Conservation (phyloP, 1,140 invertebrate genomes). For the Chlorops oryzae region DNA sequence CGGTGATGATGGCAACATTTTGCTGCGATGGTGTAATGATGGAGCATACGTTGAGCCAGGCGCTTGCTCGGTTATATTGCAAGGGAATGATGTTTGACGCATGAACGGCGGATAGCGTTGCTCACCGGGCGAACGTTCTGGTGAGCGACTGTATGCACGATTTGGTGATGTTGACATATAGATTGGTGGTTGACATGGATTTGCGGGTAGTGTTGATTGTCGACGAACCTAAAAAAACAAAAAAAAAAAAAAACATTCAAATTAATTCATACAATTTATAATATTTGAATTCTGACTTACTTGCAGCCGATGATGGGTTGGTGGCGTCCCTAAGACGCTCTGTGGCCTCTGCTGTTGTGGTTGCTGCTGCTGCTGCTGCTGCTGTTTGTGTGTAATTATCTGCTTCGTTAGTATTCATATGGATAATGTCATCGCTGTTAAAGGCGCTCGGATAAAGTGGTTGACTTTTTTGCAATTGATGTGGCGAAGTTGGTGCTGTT, state of each 20-base stretch:
- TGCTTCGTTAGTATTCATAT: conserved; percentile 38
- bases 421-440: conserved; percentile 43
- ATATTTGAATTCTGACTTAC: too few relatives aligned
- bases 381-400: conserved; percentile 30
- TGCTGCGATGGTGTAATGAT: conserved; percentile 23
- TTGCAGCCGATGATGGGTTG: conserved; percentile 35
- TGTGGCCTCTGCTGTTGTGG: conserved; percentile 20
- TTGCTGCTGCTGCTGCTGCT: conserved; percentile 26
- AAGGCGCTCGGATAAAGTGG: conserved; percentile 44
- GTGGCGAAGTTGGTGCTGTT: conserved; percentile 43
- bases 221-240: conserved; percentile 42
- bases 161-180: conserved; percentile 47
- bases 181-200: conserved; percentile 33
- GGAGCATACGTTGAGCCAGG: conserved; percentile 14
- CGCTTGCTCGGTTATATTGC: conserved; percentile 20
- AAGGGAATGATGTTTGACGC: conserved; percentile 42
- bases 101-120: conserved; percentile 45
- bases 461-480: conserved; percentile 37
- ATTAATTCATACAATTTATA: too few relatives aligned
- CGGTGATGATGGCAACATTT: conserved; percentile 12
- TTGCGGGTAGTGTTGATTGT: conserved; percentile 44
- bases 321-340: conserved; percentile 20
- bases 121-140: conserved; percentile 40
- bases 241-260: too few relatives aligned
- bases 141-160: conserved; percentile 42